Base-by-base conservation (phyloP, 2,113 vertebrate genomes). In the Bubalus kerabau region DNA sequence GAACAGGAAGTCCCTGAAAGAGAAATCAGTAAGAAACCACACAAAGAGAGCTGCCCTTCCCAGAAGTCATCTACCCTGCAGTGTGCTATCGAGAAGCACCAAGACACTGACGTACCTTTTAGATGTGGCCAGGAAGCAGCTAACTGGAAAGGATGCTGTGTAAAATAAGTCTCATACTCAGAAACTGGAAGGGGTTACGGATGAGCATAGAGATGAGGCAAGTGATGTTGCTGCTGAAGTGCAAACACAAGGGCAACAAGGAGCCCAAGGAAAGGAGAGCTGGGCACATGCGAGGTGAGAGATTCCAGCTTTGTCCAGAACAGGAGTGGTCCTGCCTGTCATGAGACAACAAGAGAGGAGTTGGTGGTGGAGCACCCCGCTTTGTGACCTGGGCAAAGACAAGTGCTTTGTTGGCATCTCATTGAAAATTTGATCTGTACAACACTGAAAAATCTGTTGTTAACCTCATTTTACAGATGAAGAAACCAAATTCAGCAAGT, bases 221-320 rank as follows among this genome's bases (percentile, higher is more conserved):
- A 21, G 7, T 12, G 12, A 32, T 46, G 76, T 26, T 56, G 14
- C 2, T 23, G 60, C 23, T 40, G 21, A 74, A 40, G 48, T 11
- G 3, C 6, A 50, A 60, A 83, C 6, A 50, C 21, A 90, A 90
- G 43, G 11, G 17, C 15, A 19, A 48, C 43, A 78, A 40, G 74
- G 19, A 64, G 2, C 16, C 46, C 83, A 71, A 40, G 71, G 13
- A 32, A 81, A 21, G 46, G 32, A 84, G 15, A 60, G 17, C 15
- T 16, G n/a, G 26, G 13, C 60, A 43, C 14, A 62, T 0, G 21
- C 0, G 1, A 24, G 17, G 2, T 6, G 23, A 15, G 16, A 56
- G 36, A 7, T 12, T 46, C 48, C 88, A 59, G 23, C 56, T 91
- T 2, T 12, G 28, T 74, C 23, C 43, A 67, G 36, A 43, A 23